These are phyloP conservation scores for Liodrosophila aerea DNA, from an alignment of 2,888 invertebrate species.

Conservation along the genomic window DNA sequence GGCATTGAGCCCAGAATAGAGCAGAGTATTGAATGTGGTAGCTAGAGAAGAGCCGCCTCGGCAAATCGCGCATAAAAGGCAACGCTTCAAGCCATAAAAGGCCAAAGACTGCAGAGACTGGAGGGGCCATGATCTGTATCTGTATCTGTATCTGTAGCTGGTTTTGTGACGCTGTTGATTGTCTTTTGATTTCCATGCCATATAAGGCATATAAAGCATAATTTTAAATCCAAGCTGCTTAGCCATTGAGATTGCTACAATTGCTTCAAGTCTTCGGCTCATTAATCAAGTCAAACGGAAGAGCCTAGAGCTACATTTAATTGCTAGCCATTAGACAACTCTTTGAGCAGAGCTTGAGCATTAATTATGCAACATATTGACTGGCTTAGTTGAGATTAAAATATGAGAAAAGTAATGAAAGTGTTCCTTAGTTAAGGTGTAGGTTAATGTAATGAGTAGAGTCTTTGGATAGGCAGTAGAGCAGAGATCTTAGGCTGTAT, in stretches of 20 bases:
- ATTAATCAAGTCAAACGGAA: conserved; percentile 41
- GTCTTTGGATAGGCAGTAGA: too few species aligned
- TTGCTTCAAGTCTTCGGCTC: conserved; percentile 17
- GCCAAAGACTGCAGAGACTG: conserved; percentile 41
- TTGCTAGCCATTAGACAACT: too few species aligned
- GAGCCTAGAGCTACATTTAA: conserved; percentile 13
- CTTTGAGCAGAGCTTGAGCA: too few species aligned
- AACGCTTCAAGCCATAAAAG: conserved; percentile 50
- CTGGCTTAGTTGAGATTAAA: too few species aligned
- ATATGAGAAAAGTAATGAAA: too few species aligned
- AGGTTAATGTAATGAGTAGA: too few species aligned
- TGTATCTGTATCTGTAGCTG: conserved; percentile 11
- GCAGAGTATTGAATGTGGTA: background rate
- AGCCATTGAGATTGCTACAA: conserved; percentile 5
- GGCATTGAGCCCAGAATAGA: conserved; percentile 2
- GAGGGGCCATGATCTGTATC: background rate
- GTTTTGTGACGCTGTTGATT: conserved; percentile 9
- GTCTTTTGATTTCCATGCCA: conserved; percentile 18
- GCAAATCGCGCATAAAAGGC: conserved; percentile 36
- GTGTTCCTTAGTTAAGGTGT: too few species aligned
- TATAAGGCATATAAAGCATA: conserved; percentile 25
- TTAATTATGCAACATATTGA: too few species aligned
- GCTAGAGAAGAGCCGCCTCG: conserved; percentile 24
- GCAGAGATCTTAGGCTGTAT: too few species aligned
- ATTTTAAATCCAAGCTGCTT: conserved; percentile 10